These are phyloP conservation scores for Geodia barretti DNA, from an alignment of 37 sponge, comb jelly and placozoan species.

Conservation along the genomic window DNA sequence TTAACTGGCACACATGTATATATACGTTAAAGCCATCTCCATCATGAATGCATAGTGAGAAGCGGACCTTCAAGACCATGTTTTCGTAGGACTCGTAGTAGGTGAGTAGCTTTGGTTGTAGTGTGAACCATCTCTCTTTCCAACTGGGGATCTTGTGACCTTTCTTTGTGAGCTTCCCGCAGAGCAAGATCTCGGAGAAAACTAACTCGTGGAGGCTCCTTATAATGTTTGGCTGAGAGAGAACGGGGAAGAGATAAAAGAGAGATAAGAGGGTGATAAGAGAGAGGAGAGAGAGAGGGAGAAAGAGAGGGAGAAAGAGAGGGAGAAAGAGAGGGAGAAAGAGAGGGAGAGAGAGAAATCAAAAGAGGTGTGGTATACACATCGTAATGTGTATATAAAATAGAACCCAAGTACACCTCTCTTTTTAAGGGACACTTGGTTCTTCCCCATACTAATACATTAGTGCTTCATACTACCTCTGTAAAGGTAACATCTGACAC, in stretches of 20 bases:
- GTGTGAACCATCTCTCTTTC: conserved; percentile 66
- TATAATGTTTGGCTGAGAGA: neutral
- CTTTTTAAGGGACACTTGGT: too few species aligned
- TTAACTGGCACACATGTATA: neutral
- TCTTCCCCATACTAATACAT: too few species aligned
- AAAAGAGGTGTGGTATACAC: neutral
- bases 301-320: neutral
- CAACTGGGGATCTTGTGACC: conserved; percentile 65
- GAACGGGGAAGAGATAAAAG: neutral
- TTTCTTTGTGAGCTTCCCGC: conserved; percentile 62
- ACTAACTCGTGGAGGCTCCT: conserved; percentile 22
- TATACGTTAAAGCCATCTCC: too few species aligned
- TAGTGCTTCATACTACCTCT: too few species aligned
- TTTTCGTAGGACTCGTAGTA: conserved; percentile 59
- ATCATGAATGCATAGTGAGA: too few species aligned
- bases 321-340: conserved; percentile 18
- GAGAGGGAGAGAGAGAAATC: conserved; percentile 8
- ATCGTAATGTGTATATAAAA: neutral
- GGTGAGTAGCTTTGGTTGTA: conserved; percentile 22
- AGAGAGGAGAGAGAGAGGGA: neutral
- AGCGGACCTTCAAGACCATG: conserved; percentile 34
- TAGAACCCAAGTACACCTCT: too few species aligned
- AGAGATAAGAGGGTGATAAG: neutral
- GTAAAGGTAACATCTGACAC: too few species aligned
- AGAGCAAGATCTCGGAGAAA: conserved; percentile 36